Evolutionary conservation across 1,140 invertebrate genomes (phyloP), one percentile per base, ranked within the genome.

Genomic region (Tyrophagus putrescentiae): DNA sequence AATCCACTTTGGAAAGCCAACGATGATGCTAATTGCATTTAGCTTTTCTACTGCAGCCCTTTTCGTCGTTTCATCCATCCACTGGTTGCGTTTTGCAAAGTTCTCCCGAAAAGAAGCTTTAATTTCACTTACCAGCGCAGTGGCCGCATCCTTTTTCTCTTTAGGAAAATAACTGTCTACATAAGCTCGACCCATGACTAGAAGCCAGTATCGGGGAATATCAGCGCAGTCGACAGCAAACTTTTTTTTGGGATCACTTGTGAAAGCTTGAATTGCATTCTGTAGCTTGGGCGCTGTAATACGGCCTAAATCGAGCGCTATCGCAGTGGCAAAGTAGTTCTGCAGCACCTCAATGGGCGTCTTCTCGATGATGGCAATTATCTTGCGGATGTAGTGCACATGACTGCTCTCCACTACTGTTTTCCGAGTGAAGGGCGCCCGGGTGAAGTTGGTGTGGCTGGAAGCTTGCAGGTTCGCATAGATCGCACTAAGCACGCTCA

Each of bases 301-400:
- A 72, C 72, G 73, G 16, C 73, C 65, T n/a, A 74, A 45, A 41
- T 72, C 72, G 56, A 72, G 73, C 5, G 68, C 68, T 16, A 73
- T 44, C 3, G 67, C 67, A 60, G 53, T 18, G 5, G 23, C n/a
- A 9, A 23, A 33, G 18, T 16, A 27, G 59, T 56, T 32, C 60
- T 64, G 4, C n/a, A 13, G 13, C 36, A 39, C 21, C 36, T 39
- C 13, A 39, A 39, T 39, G 21, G 13, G 13, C 36, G n/a, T n/a
- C n/a, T n/a, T n/a, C n/a, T n/a, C n/a, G n/a, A n/a, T n/a, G n/a
- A n/a, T n/a, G n/a, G n/a, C n/a, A n/a, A n/a, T n/a, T n/a, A n/a
- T n/a, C n/a, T n/a, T n/a, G n/a, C n/a, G n/a, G n/a, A n/a, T n/a
- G n/a, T n/a, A n/a, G n/a, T n/a, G n/a, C n/a, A n/a, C n/a, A n/a